Base-by-base conservation (phyloP, 2,888 invertebrate genomes). In the Choristoneura rosaceana region DNA sequence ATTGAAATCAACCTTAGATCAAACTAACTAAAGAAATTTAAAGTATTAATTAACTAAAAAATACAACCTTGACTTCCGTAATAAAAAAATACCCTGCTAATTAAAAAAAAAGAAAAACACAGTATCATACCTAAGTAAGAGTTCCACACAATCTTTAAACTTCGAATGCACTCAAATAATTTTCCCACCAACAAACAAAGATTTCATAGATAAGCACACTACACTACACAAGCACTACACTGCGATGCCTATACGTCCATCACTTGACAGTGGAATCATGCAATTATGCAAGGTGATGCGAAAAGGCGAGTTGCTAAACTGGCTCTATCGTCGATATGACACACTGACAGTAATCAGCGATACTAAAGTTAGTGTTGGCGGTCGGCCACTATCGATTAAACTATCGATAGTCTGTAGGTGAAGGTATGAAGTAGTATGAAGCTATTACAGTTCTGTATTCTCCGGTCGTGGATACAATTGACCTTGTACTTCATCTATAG, bases 331-430 rank as follows among this genome's bases (percentile, higher is more conserved):
- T 41, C 45, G 60, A 59, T 64, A 70, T 59, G 59, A 38, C 60
- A 59, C 38, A 62, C 45, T 45, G 62, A 58, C 63, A 55, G 61
- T 43, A 60, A 71, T 66, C 65, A 14, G n/a, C 65, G 65, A 66
- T 66, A 55, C 55, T 12, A 8, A 2, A 55, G 65, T 55, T 66
- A 66, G 64, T 59, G 64, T 41, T 60, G 34, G 25, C 25, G 55
- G 12, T 25, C 25, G 55, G 10, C 17, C 12, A 25, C 12, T 25
- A 38, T 60, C 34, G 38, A 38, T 55, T 25, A 55, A 25, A 25
- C 10, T 52, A 7, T 52, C 17, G 52, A 52, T 8, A 17, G 52
- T 7, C 38, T 5, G 38, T 7, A 38, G 17, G 52, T 33, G 7
- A 4, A 7, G 59, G 14, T 4, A 45, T n/a, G 47, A 47, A 38